Evolutionary conservation across 2,888 invertebrate species (phyloP).

Genomic region (Calameuta pallipes): DNA sequence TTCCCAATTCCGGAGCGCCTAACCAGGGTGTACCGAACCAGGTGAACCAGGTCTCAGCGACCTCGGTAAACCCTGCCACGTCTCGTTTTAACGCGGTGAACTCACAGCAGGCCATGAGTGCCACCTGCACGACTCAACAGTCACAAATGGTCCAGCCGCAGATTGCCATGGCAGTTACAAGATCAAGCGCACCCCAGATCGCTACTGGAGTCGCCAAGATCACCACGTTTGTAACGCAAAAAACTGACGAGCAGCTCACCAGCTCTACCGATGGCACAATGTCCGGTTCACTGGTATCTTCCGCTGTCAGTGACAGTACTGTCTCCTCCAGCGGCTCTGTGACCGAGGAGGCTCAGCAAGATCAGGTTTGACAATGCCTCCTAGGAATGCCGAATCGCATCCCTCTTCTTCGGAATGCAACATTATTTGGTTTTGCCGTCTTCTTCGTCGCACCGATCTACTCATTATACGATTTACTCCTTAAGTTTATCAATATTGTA

Average conservation of each 20-base stretch:
- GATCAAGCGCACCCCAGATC: constrained; percentile 31
- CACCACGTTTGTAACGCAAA: constrained; percentile 43
- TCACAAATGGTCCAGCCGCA: constrained; percentile 23
- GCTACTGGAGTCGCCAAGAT: constrained; percentile 49
- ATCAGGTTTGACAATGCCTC: constrained; percentile 62
- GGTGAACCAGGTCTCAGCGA: neutral
- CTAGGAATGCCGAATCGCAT: constrained; percentile 23
- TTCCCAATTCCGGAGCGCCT: neutral
- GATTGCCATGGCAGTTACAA: constrained; percentile 17
- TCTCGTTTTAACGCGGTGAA: neutral
- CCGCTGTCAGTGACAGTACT: constrained; percentile 53
- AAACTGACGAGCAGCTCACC: constrained; percentile 46
- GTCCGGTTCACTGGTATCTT: constrained; percentile 52
- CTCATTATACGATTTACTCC: neutral
- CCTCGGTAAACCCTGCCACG: neutral
- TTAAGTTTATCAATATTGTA: neutral
- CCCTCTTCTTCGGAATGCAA: constrained; percentile 13
- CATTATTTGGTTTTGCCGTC: constrained; percentile 5
- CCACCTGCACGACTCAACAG: constrained; percentile 18
- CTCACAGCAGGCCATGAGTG: neutral
- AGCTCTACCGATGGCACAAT: constrained; percentile 53
- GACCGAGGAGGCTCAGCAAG: constrained; percentile 58
- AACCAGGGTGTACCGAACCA: neutral
- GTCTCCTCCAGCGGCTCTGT: constrained; percentile 56
- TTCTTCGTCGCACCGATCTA: constrained; percentile 10